Conservation (phyloP, 2,113 vertebrate genomes). For the Echinops telfairi region DNA sequence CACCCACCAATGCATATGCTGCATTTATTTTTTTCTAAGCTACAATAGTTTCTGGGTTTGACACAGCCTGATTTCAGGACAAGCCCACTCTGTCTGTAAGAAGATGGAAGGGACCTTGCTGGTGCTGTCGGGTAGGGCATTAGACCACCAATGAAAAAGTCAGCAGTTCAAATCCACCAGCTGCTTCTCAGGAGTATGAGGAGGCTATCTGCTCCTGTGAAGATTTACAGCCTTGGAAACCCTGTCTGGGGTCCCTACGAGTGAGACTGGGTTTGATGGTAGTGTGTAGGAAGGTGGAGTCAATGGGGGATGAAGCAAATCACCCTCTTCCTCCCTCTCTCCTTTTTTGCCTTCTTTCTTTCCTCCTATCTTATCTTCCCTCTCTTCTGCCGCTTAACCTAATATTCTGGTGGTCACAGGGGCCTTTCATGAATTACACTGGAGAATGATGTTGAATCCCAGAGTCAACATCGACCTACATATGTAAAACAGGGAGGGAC, state of each 20-base stretch:
- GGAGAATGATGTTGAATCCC: not conserved
- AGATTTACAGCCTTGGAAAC: too few species aligned
- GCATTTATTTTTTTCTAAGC: not conserved
- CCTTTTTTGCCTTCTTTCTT: not conserved
- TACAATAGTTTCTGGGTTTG: not conserved
- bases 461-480: not conserved
- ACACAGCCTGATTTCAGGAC: constrained; percentile 1
- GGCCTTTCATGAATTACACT: not conserved
- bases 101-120: too few species aligned
- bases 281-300: not conserved
- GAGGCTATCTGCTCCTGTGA: too few species aligned
- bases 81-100: constrained; percentile 4
- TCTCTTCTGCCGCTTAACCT: not conserved
- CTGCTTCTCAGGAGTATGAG: too few species aligned
- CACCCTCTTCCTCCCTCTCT: not conserved
- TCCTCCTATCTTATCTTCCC: not conserved
- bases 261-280: too few species aligned
- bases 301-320: not conserved
- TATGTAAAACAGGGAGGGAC: not conserved
- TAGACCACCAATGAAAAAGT: too few species aligned
- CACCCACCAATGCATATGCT: not conserved
- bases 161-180: too few species aligned
- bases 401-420: not conserved
- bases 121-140: too few species aligned
- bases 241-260: too few species aligned